Conservation (phyloP, 2,797 vertebrate genomes). For the Neosilurus mollespiculum region DNA sequence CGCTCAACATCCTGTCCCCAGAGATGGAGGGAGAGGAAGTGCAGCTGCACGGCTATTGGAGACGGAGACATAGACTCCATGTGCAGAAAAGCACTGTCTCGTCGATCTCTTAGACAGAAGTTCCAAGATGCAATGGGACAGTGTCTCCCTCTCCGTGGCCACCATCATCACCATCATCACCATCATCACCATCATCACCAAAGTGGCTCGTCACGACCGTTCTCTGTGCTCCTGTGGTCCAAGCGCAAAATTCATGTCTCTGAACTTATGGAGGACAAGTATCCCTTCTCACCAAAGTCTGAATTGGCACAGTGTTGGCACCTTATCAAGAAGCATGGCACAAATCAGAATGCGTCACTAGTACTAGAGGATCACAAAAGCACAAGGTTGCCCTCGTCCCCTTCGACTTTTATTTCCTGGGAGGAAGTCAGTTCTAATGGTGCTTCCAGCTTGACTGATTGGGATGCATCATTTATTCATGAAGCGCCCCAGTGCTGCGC, state of each 20-base stretch:
- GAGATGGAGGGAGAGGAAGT: conserved; percentile 83
- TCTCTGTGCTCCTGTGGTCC: conserved; percentile 82
- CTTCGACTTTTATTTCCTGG: conserved; percentile 72
- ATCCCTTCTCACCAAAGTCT: conserved; percentile 89
- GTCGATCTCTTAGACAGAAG: conserved; percentile 90
- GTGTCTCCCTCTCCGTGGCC: conserved; percentile 89
- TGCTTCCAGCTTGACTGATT: conserved; percentile 77
- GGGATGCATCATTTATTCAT: conserved; percentile 66
- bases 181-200: conserved; percentile 70
- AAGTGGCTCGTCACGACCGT: conserved; percentile 61
- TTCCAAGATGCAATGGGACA: conserved; percentile 93
- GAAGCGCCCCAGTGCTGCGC: conserved; percentile 66
- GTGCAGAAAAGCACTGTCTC: conserved; percentile 84
- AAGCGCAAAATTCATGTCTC: conserved; percentile 95
- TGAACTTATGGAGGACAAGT: conserved; percentile 93
- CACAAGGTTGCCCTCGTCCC: conserved; percentile 66
- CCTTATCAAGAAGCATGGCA: conserved; percentile 85
- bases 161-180: conserved; percentile 75
- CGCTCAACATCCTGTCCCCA: conserved; percentile 72
- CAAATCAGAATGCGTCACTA: conserved; percentile 70
- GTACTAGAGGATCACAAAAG: conserved; percentile 72
- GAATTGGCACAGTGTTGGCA: conserved; percentile 94
- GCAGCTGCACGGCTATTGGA: conserved; percentile 80
- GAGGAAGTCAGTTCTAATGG: conserved; percentile 75
- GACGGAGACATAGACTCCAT: conserved; percentile 80